Evolutionary conservation across 2,113 vertebrate species (phyloP).

Genomic region (Isurus oxyrinchus): DNA sequence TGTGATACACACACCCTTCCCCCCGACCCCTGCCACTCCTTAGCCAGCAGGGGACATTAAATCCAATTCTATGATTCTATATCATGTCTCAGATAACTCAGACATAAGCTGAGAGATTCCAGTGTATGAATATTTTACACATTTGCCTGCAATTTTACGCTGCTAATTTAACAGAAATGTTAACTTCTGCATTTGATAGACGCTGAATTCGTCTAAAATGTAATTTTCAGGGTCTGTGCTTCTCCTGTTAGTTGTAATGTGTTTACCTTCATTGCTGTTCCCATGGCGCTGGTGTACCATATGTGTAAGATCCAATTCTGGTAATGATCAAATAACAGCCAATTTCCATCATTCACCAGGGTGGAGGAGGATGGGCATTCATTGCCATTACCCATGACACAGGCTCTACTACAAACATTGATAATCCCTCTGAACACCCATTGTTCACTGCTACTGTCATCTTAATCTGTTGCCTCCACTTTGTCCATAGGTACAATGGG

Average conservation of each 20-base stretch:
- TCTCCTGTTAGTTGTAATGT: not conserved
- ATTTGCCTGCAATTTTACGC: not conserved
- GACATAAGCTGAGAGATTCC: not conserved
- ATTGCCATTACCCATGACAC: not conserved
- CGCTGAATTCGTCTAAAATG: not conserved
- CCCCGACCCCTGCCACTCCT: too few relatives aligned
- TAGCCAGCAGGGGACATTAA: too few relatives aligned
- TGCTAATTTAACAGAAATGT: not conserved
- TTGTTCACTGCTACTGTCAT: not conserved
- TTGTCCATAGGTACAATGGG: not conserved
- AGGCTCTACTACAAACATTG: not conserved
- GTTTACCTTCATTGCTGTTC: not conserved
- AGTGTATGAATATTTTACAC: not conserved
- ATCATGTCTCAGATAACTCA: not conserved
- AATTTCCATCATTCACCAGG: not conserved
- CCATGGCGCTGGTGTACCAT: not conserved
- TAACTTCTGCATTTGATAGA: not conserved
- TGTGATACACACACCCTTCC: too few relatives aligned
- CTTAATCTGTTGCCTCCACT: not conserved
- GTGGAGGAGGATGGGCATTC: not conserved
- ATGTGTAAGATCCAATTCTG: not conserved
- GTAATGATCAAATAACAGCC: not conserved
- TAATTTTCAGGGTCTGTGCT: not conserved
- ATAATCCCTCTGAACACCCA: not conserved
- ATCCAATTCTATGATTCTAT: not conserved